These are phyloP conservation scores for Chymomyza caudatula DNA, from an alignment of 2,888 invertebrate genomes.

Conservation along the genomic window DNA sequence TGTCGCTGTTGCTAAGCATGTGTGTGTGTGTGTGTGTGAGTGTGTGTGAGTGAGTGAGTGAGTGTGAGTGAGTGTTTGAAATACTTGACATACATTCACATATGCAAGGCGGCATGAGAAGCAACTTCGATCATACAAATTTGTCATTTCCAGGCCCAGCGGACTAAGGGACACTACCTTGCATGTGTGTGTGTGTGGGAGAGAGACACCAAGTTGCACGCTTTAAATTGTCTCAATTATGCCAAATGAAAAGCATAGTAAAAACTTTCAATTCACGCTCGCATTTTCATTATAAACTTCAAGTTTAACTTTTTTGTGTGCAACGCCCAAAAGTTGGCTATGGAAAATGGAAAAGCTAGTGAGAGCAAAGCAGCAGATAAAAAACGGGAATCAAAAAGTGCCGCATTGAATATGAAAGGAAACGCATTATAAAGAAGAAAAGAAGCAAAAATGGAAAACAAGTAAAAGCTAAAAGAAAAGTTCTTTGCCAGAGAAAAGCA, in stretches of 20 bases:
- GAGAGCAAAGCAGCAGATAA: background rate
- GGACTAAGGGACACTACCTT: no score
- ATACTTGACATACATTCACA: conserved; percentile 53
- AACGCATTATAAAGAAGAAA: background rate
- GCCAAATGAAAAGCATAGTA: background rate
- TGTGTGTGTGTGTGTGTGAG: background rate
- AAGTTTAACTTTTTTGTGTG: background rate
- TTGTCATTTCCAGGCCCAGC: no score
- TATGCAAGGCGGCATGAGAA: background rate
- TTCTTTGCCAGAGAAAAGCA: background rate
- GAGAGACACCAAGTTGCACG: no score
- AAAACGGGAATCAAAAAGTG: background rate
- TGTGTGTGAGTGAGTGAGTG: conserved; percentile 9
- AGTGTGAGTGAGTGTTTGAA: conserved; percentile 32
- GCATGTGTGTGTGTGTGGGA: background rate
- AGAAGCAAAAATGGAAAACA: background rate
- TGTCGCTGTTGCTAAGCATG: no score
- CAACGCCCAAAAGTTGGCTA: no score
- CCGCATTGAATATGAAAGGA: background rate
- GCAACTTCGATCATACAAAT: background rate
- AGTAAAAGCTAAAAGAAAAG: background rate
- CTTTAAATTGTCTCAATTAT: background rate
- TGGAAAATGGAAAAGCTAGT: no score
- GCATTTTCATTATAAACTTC: background rate
- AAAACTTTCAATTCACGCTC: background rate